Evolutionary conservation across 2,888 invertebrate genomes (phyloP).

Genomic region (Heterodera filipjevi): DNA sequence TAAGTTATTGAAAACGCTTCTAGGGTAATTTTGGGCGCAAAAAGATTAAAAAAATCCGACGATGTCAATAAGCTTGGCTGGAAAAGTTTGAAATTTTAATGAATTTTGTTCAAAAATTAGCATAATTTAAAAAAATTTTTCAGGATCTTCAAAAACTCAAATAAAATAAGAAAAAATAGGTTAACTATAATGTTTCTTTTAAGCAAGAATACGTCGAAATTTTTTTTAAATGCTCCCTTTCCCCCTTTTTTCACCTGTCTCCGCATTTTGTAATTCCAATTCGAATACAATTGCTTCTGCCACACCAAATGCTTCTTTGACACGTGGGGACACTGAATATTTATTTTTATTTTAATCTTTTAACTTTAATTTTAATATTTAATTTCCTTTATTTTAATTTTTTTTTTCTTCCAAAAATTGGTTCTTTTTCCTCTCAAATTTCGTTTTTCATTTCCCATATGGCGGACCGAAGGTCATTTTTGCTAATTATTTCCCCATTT

Average conservation of each 20-base stretch:
- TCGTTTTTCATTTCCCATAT: background rate
- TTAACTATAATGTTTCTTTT: no score
- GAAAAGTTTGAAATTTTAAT: no score
- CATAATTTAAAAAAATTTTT: no score
- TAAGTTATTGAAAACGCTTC: no score
- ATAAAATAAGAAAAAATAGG: no score
- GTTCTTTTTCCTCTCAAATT: background rate
- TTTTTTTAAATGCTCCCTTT: no score
- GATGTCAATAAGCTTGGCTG: no score
- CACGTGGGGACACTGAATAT: constrained; percentile 68
- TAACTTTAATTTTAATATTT: background rate
- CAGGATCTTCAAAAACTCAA: no score
- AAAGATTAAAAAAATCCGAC: no score
- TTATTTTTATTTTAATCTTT: constrained; percentile 8
- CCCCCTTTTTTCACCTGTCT: constrained; percentile 65
- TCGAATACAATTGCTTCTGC: constrained; percentile 70
- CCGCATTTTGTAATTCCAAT: constrained; percentile 70
- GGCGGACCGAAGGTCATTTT: background rate
- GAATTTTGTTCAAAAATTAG: no score
- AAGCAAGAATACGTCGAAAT: no score
- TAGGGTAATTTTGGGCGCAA: no score
- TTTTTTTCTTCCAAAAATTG: constrained; percentile 2
- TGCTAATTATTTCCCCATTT: background rate
- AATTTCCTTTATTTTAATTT: background rate
- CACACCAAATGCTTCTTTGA: constrained; percentile 69